A percentile compares a stretch with the other conserved stretches of the same genome.
These are phyloP conservation scores for Limonius californicus DNA, from an alignment of 1,140 invertebrate genomes.

Conservation along the genomic window DNA sequence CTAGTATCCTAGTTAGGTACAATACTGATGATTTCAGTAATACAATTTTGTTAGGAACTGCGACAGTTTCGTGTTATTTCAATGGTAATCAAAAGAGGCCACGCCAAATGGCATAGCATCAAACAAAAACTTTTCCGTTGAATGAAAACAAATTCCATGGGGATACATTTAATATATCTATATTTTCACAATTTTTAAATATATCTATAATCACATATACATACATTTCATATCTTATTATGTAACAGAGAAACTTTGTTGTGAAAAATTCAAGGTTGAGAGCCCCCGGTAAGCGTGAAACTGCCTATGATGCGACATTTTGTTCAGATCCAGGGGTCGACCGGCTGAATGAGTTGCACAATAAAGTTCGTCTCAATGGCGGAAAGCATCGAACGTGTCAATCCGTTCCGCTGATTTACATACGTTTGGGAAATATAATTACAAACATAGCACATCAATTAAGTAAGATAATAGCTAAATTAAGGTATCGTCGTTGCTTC, in stretches of 20 bases:
- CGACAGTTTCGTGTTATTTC: too few species aligned
- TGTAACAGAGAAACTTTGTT: constrained; percentile 14
- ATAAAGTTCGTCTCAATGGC: background rate
- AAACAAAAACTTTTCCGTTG: too few species aligned
- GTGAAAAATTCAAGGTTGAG: background rate
- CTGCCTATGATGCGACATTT: background rate
- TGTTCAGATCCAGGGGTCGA: background rate
- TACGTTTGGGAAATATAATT: constrained; percentile 31
- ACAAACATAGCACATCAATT: constrained; percentile 39
- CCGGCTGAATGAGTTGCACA: background rate
- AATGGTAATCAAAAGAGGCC: too few species aligned
- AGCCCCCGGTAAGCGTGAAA: background rate
- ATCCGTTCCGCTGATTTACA: background rate
- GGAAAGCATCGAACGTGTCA: background rate
- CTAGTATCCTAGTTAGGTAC: too few species aligned
- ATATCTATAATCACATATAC: constrained; percentile 44
- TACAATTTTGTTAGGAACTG: too few species aligned
- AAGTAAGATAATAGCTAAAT: constrained; percentile 33
- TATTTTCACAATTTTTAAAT: constrained; percentile 43
- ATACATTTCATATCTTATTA: constrained; percentile 37
- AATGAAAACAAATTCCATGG: background rate
- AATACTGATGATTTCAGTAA: too few species aligned
- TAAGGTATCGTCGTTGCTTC: constrained; percentile 17
- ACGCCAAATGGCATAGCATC: too few species aligned
- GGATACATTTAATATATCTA: constrained; percentile 43